Conservation (phyloP, 2,888 invertebrate genomes). For the Perithous albicinctus region DNA sequence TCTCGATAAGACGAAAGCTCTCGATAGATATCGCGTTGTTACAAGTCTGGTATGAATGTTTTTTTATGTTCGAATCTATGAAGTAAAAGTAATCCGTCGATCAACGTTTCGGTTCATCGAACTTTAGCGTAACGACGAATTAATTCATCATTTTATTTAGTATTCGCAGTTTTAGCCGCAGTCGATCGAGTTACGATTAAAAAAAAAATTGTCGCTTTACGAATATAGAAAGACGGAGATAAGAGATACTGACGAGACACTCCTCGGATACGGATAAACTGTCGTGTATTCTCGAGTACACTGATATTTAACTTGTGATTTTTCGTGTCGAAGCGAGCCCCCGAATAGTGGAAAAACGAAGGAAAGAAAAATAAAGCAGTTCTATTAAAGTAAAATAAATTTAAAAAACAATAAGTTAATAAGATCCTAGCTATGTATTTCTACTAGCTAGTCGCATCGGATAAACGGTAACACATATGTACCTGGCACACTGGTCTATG, state of each 20-base stretch:
- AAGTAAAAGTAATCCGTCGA: no score
- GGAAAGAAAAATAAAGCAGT: constrained; percentile 34
- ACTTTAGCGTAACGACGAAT: not conserved
- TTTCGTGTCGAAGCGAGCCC: constrained; percentile 44
- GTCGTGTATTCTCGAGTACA: constrained; percentile 25
- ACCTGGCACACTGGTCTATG: constrained; percentile 82
- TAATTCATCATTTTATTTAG: constrained; percentile 38
- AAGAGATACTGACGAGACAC: constrained; percentile 6
- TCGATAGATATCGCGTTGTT: constrained; percentile 6
- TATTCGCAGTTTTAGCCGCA: constrained; percentile 40
- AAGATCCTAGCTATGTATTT: constrained; percentile 73
- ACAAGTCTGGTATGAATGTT: not conserved
- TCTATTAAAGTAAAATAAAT: constrained; percentile 30
- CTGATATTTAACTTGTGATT: constrained; percentile 26
- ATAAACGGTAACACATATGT: constrained; percentile 81
- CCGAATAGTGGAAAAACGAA: constrained; percentile 32
- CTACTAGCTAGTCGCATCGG: constrained; percentile 66
- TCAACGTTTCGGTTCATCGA: not conserved
- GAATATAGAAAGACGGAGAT: not conserved
- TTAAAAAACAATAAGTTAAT: constrained; percentile 72
- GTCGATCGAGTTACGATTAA: constrained; percentile 39
- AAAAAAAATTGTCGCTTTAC: constrained; percentile 14
- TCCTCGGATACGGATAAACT: constrained; percentile 8
- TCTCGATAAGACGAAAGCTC: not conserved
- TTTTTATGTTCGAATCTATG: not conserved